Evolutionary conservation across 2,888 invertebrate species (phyloP), one percentile per base, ranked within the genome.

Genomic region (Colletes collaris): DNA sequence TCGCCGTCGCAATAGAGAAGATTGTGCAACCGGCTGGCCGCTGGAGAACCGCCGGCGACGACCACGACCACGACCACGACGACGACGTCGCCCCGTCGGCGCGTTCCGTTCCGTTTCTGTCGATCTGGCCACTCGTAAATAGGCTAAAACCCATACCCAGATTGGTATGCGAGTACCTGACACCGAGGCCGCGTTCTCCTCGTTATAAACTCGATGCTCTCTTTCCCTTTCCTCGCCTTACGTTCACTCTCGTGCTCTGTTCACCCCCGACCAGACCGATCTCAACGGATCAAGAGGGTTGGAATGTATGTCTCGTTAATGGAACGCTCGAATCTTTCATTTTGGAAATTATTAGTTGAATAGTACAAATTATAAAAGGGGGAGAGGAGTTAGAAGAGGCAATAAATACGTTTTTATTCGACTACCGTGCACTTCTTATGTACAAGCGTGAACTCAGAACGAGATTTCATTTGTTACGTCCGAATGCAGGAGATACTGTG

Each of bases 81-180:
- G 71, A 44, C 58, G 75, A 13, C 70, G 50, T 35, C 62, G 70
- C 62, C 66, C 40, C 27, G 66, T 46, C 44, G 44, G 10, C n/a
- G 53, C 44, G 44, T 46, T 46, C 44, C 82, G 83, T 83, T 82
- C 81, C 83, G 82, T 85, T 85, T 85, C 87, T 85, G 86, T 79
- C 83, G 77, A 84, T 87, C 53, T 86, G 81, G 81, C 82, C 73
- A 76, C 72, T 55, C 74, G 84, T 88, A 89, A 89, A 89, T 88
- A 84, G 86, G 86, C 87, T 88, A 85, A 84, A 86, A 83, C 83
- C 5, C 86, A 83, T 88, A 85, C 55, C 76, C 63, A 40, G 75
- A 40, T 70, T 74, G 82, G 65, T 77, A 77, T 80, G 81, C 44
- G 8, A 8, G 5, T 85, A 88, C 85, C 87, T 87, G 86, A 87